A percentile compares a stretch with the other conserved stretches of the same genome.
phyloP scores from a whole-genome alignment of 2,797 vertebrate species.

The Alca torda region DNA sequence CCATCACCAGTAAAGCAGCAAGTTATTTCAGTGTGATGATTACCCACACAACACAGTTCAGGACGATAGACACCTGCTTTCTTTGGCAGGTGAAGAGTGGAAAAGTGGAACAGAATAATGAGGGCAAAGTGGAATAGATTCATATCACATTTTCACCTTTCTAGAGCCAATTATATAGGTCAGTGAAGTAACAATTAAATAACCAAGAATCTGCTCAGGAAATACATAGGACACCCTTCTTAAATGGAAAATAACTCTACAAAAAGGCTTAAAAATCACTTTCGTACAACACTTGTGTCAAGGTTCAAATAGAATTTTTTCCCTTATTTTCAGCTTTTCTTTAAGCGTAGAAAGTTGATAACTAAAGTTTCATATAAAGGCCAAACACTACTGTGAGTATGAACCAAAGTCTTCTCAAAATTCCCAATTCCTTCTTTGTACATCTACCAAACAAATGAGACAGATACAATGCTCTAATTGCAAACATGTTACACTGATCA shows the following conservation, averaged over 20 bases:
- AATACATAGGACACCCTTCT: neutral
- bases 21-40: neutral
- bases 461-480: neutral
- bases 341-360: neutral
- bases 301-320: neutral
- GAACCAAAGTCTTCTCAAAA: neutral
- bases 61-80: neutral
- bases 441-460: neutral
- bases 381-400: neutral
- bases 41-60: neutral
- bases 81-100: neutral
- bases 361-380: neutral
- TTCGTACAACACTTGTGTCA: neutral
- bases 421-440: neutral
- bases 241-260: neutral
- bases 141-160: neutral
- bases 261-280: neutral
- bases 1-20: neutral
- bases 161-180: neutral
- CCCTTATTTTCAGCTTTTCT: neutral
- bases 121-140: neutral
- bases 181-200: neutral
- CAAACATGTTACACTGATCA: neutral
- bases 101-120: neutral
- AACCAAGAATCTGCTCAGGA: neutral